Evolutionary conservation across 2,888 invertebrate genomes (phyloP).

Genomic region (Hirtodrosophila alboralis): DNA sequence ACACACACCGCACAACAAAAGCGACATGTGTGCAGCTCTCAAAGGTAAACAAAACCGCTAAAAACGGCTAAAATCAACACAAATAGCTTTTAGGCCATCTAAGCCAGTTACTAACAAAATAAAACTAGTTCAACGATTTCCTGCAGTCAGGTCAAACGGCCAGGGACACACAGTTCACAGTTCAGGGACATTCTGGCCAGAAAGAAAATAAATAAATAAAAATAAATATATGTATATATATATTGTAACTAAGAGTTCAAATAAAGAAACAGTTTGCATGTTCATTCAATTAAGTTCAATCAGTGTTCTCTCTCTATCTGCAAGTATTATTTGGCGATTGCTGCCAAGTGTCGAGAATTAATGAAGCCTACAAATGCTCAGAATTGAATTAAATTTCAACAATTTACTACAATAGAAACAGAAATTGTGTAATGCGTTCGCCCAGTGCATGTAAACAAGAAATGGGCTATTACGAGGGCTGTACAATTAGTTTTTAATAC

Average conservation of each 20-base stretch:
- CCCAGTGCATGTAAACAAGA: background rate
- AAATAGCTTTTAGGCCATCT: conserved; percentile 51
- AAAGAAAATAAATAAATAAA: background rate
- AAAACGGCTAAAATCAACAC: conserved; percentile 25
- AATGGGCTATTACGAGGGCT: conserved; percentile 11
- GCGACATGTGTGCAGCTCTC: conserved; percentile 37
- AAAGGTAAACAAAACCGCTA: conserved; percentile 38
- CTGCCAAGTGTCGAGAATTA: conserved; percentile 57
- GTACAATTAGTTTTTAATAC: too few relatives aligned
- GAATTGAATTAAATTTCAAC: conserved; percentile 44
- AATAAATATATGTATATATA: too few relatives aligned
- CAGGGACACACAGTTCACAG: conserved; percentile 33
- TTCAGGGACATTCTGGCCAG: conserved; percentile 40
- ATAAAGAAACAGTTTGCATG: too few relatives aligned
- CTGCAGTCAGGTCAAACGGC: conserved; percentile 36
- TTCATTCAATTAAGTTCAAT: conserved; percentile 75
- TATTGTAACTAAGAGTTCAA: background rate
- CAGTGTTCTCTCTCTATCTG: too few relatives aligned
- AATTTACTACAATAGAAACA: conserved; percentile 14
- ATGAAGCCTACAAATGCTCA: conserved; percentile 25
- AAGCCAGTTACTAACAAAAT: conserved; percentile 27
- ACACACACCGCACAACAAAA: conserved; percentile 5
- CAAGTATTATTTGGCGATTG: conserved; percentile 52
- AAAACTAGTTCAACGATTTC: conserved; percentile 67
- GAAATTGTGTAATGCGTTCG: background rate